Evolutionary conservation across 2,888 invertebrate species (phyloP).

Genomic region (Athalia cordata): DNA sequence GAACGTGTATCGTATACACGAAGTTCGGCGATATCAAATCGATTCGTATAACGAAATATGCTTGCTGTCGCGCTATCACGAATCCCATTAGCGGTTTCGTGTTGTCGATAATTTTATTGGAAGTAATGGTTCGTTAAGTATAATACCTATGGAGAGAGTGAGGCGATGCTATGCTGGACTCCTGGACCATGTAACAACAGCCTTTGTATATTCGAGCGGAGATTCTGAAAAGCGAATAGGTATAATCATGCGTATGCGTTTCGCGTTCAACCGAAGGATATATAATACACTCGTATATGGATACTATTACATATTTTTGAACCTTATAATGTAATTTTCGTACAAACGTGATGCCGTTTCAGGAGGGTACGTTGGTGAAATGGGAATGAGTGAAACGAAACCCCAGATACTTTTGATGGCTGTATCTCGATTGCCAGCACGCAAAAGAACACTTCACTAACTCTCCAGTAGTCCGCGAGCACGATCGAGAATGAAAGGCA

Average conservation of each 20-base stretch:
- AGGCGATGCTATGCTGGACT: neutral
- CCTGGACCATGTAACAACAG: neutral
- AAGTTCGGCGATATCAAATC: neutral
- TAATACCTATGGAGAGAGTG: neutral
- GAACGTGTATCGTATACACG: neutral
- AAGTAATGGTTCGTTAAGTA: constrained; percentile 22
- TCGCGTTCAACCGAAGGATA: constrained; percentile 1
- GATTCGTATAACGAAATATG: constrained; percentile 9
- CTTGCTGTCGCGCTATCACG: constrained; percentile 14
- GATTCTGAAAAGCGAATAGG: neutral
- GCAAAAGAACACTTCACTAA: constrained; percentile 27
- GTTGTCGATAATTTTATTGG: constrained; percentile 24
- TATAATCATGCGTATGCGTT: neutral
- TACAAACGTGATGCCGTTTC: neutral
- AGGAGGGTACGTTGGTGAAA: constrained; percentile 5
- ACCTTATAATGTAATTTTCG: constrained; percentile 7
- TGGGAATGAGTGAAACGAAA: neutral
- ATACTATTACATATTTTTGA: no score
- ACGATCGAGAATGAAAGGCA: constrained; percentile 29
- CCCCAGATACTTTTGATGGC: neutral
- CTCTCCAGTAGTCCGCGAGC: neutral
- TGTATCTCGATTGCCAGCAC: constrained; percentile 20
- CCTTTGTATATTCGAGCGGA: neutral
- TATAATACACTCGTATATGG: no score
- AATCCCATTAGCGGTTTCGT: constrained; percentile 9